Percentiles rank a stretch among this genome's conserved stretches.
Conservation (phyloP, 2,113 vertebrate species). For the Sebastes schlegelii region DNA sequence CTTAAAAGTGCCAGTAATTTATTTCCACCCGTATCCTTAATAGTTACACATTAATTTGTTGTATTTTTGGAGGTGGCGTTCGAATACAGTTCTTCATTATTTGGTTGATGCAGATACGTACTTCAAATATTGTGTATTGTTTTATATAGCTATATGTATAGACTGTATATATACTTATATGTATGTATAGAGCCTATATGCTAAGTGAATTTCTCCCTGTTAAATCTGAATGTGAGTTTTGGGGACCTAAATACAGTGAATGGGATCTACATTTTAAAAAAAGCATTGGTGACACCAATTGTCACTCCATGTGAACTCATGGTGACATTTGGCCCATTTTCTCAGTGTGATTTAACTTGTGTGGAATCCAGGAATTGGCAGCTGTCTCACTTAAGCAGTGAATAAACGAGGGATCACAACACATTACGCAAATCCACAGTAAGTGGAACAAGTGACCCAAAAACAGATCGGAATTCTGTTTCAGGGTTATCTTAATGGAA, state of each 20-base stretch:
- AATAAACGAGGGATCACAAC: slow-evolving; percentile 7
- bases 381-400: slow-evolving; percentile 10
- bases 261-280: background rate
- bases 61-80: background rate
- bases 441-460: slow-evolving; percentile 20
- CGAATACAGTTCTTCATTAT: too few species aligned
- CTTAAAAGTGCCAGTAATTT: background rate
- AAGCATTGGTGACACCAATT: background rate
- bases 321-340: slow-evolving; percentile 24
- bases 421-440: slow-evolving; percentile 21
- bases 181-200: background rate
- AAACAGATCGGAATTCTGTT: slow-evolving; percentile 22
- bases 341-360: slow-evolving; percentile 2
- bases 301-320: background rate
- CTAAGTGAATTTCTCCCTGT: background rate
- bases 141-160: too few species aligned
- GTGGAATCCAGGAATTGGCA: slow-evolving; percentile 14
- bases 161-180: too few species aligned
- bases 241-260: background rate
- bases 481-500: background rate
- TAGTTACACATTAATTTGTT: background rate
- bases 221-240: background rate
- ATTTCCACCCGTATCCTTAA: background rate
- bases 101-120: too few species aligned
- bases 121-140: too few species aligned